These are phyloP conservation scores for Tribolium madens DNA, from an alignment of 1,140 invertebrate genomes.

Conservation along the genomic window DNA sequence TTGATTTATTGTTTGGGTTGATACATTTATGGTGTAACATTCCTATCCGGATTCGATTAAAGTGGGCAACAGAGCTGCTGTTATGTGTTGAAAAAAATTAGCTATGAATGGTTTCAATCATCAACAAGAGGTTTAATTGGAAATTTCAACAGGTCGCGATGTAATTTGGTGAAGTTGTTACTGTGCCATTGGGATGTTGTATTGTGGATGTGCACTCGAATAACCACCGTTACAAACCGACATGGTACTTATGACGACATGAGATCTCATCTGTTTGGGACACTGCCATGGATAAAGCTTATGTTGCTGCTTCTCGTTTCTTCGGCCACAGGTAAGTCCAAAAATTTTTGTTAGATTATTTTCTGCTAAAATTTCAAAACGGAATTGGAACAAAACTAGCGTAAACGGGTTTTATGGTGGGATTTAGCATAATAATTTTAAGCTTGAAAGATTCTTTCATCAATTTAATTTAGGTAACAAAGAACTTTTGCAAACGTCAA, in stretches of 20 bases:
- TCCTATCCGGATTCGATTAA: constrained; percentile 28
- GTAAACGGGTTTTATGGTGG: no score
- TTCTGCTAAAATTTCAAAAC: no score
- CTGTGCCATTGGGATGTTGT: constrained; percentile 49
- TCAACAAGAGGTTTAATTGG: constrained; percentile 36
- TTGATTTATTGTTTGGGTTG: constrained; percentile 21
- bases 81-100: constrained; percentile 1
- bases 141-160: constrained; percentile 51
- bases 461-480: no score
- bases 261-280: constrained; percentile 55
- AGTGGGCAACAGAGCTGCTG: constrained; percentile 4
- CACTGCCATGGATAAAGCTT: constrained; percentile 57
- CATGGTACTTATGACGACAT: constrained; percentile 60
- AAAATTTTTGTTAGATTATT: not conserved
- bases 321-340: constrained; percentile 56
- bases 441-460: no score
- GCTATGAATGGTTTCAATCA: constrained; percentile 19
- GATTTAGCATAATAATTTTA: no score
- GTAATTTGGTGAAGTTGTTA: constrained; percentile 51
- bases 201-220: constrained; percentile 56
- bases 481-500: no score
- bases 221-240: constrained; percentile 55
- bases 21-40: constrained; percentile 21
- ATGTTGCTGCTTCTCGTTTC: constrained; percentile 53
- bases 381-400: no score